Evolutionary conservation across 2,888 invertebrate genomes (phyloP), one percentile per base, ranked within the genome.

Genomic region (Cryptocheilus praepositus): DNA sequence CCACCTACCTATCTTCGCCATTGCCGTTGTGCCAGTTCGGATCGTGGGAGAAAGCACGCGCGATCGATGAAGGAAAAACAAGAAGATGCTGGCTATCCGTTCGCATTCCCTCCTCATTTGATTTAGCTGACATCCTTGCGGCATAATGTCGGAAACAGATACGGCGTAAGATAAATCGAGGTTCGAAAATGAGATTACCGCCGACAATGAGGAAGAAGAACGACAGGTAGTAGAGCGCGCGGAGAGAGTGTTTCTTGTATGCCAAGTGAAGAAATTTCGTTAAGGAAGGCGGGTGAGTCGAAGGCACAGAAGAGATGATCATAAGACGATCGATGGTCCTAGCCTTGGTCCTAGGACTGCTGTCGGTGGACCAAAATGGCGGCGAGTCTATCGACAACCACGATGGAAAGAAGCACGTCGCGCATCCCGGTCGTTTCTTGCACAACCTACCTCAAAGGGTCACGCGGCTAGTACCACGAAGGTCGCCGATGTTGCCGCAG

Each of bases 401-500:
- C 43, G 61, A 44, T 16, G 63, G 36, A 46, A 66, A 67, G 61
- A 58, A 58, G 63, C 64, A 56, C 45, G 67, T 65, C 49, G 49
- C 7, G 2, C 21, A 43, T 28, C 54, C 67, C 59, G 61, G 71
- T 21, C 55, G 69, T 36, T 66, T 61, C 36, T 60, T 58, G 43
- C 71, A 58, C 28, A 70, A 74, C 60, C 70, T 76, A 73, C 68
- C 79, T 61, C 75, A 78, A 70, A 79, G 75, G 66, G 73, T 79
- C 70, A 75, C 70, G 70, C 81, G 86, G 66, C 70, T 85, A 68
- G 84, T 86, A 62, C 86, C 86, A 61, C 79, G 86, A 67, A 81
- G 89, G 64, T 88, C 88, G 69, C 82, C 87, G 45, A 84, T 84
- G 86, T 67, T 86, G 69, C 85, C 86, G 64, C 86, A 85, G 82